These are phyloP conservation scores for Sebastes jordani DNA, from an alignment of 2,797 vertebrate species.

Conservation along the genomic window DNA sequence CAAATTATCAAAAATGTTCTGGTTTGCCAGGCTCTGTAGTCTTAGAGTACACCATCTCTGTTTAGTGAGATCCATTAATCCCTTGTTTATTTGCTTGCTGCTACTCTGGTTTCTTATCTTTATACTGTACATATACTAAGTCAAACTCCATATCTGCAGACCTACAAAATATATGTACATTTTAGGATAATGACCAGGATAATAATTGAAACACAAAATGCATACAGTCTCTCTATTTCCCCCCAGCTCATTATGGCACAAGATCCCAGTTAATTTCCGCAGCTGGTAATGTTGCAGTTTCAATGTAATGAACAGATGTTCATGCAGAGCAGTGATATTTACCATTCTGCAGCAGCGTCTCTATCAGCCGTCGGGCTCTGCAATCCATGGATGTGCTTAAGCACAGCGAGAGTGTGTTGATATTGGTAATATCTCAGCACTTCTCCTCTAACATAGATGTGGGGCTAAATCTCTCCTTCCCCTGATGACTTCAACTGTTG, in stretches of 20 bases:
- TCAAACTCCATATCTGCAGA: background rate
- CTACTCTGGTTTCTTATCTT: background rate
- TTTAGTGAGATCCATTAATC: background rate
- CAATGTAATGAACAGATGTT: constrained; percentile 72
- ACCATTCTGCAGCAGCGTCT: constrained; percentile 44
- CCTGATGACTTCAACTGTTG: constrained; percentile 63
- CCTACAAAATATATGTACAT: background rate
- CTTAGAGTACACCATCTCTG: background rate
- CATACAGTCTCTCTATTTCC: constrained; percentile 6
- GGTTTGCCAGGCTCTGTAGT: background rate
- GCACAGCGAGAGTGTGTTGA: constrained; percentile 55
- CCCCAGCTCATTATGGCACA: constrained; percentile 15
- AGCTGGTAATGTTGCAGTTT: constrained; percentile 54
- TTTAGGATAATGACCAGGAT: background rate
- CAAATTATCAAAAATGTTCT: background rate
- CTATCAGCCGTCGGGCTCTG: constrained; percentile 42
- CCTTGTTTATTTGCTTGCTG: background rate
- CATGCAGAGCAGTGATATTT: constrained; percentile 60
- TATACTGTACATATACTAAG: background rate
- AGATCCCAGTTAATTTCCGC: constrained; percentile 43
- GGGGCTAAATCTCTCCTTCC: constrained; percentile 52
- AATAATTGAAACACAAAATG: constrained; percentile 13
- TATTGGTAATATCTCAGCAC: constrained; percentile 64
- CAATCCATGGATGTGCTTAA: constrained; percentile 52
- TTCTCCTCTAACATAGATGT: constrained; percentile 48